Evolutionary conservation across 2,113 vertebrate species (phyloP).

Genomic region (Nanorana parkeri): DNA sequence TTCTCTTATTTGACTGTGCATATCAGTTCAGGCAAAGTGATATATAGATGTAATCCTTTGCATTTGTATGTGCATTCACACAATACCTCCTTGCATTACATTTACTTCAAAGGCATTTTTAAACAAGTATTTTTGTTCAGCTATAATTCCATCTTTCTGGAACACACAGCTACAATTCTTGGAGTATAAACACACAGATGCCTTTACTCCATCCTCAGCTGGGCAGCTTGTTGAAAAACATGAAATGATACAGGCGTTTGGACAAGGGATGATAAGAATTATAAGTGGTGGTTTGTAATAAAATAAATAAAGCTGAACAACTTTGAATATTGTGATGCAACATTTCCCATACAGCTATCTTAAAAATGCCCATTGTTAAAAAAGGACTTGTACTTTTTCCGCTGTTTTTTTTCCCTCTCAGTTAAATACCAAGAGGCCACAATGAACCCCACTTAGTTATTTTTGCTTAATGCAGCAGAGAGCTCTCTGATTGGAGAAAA

Average conservation of each 20-base stretch:
- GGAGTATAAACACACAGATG: slow-evolving; percentile 71
- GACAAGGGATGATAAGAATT: slow-evolving; percentile 73
- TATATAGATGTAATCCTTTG: neutral
- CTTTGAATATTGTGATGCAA: slow-evolving; percentile 65
- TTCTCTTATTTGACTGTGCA: slow-evolving; percentile 15
- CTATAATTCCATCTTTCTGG: slow-evolving; percentile 60
- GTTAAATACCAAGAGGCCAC: too few species aligned
- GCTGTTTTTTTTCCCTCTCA: too few species aligned
- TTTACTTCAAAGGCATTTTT: slow-evolving; percentile 43
- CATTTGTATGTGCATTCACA: neutral
- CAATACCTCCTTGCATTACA: slow-evolving; percentile 10
- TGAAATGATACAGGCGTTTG: slow-evolving; percentile 72
- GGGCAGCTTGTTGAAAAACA: slow-evolving; percentile 78
- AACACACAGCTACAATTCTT: slow-evolving; percentile 64
- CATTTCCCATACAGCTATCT: slow-evolving; percentile 59
- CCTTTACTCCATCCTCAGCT: slow-evolving; percentile 71
- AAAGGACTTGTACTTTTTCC: neutral
- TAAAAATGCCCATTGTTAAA: slow-evolving; percentile 7
- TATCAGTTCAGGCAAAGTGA: neutral
- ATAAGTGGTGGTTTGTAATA: slow-evolving; percentile 72
- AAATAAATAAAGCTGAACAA: slow-evolving; percentile 66
- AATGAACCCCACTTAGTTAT: too few species aligned
- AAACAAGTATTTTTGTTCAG: slow-evolving; percentile 61
- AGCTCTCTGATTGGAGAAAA: too few species aligned
- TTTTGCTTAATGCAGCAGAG: too few species aligned